Percentiles rank a stretch among this genome's conserved stretches.
These are phyloP conservation scores for Sorex fumeus DNA, from an alignment of 2,113 vertebrate genomes.

Conservation along the genomic window DNA sequence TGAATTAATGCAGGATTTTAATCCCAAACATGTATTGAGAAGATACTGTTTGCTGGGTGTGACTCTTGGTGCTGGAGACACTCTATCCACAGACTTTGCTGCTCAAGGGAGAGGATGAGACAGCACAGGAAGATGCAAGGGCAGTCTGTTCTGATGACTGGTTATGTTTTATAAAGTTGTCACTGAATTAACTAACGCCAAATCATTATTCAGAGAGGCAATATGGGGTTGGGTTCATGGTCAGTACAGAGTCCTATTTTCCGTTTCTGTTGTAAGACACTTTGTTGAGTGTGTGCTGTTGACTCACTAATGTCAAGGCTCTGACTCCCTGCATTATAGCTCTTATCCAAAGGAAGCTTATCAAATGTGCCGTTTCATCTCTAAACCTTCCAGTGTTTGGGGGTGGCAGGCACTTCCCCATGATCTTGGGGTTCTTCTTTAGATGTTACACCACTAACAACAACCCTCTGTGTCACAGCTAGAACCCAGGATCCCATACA, in stretches of 20 bases:
- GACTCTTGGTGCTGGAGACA: not conserved
- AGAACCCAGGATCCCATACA: not conserved
- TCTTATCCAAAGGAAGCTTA: not conserved
- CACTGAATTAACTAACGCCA: not conserved
- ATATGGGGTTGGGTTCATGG: not conserved
- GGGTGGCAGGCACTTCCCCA: too few species aligned
- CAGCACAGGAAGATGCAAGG: not conserved
- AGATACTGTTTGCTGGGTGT: not conserved
- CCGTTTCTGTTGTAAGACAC: conserved; percentile 32
- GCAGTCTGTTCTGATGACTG: not conserved
- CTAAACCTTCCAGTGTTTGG: not conserved
- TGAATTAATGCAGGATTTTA: not conserved
- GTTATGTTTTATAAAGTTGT: conserved; percentile 32
- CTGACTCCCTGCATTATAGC: not conserved
- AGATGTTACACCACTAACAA: not conserved
- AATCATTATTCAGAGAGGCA: not conserved
- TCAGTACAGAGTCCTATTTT: not conserved
- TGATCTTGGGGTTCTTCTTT: not conserved
- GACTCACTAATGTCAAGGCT: not conserved
- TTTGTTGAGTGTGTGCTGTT: not conserved
- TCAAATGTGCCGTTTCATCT: not conserved
- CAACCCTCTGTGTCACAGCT: too few species aligned
- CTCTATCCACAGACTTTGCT: not conserved
- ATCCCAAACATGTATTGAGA: not conserved
- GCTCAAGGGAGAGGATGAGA: not conserved